Percentiles rank a stretch among this genome's conserved stretches.
Evolutionary conservation across 2,113 vertebrate genomes (phyloP).

Genomic region (Anseranas semipalmata): DNA sequence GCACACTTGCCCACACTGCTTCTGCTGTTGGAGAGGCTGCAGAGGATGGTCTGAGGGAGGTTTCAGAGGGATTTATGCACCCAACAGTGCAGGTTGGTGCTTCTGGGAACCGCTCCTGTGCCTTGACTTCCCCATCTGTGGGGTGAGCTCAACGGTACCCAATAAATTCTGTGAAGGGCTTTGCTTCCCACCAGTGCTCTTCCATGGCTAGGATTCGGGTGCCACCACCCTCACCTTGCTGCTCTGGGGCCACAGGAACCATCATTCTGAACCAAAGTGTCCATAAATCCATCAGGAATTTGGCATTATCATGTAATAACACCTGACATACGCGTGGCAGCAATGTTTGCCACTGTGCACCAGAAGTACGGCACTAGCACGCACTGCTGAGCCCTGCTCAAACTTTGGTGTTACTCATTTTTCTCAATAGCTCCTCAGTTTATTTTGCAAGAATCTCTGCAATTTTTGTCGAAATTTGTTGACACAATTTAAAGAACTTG

Average conservation of each 20-base stretch:
- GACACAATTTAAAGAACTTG: not conserved
- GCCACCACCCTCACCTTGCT: not conserved
- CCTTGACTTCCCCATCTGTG: not conserved
- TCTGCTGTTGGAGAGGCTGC: not conserved
- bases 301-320: not conserved
- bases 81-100: not conserved
- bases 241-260: not conserved
- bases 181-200: not conserved
- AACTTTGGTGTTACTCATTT: not conserved
- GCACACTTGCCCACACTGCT: accelerated
- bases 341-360: accelerated
- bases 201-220: accelerated
- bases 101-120: not conserved
- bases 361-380: accelerated
- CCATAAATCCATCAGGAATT: not conserved
- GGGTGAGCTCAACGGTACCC: not conserved
- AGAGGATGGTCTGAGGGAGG: not conserved
- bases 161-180: not conserved
- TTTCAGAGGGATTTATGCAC: not conserved
- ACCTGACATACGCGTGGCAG: not conserved
- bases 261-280: not conserved
- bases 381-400: not conserved
- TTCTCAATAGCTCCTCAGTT: not conserved
- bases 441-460: not conserved
- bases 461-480: not conserved